Conservation (phyloP, 92 coral and sea anemone species). For the Epizoanthus illoricatus region DNA sequence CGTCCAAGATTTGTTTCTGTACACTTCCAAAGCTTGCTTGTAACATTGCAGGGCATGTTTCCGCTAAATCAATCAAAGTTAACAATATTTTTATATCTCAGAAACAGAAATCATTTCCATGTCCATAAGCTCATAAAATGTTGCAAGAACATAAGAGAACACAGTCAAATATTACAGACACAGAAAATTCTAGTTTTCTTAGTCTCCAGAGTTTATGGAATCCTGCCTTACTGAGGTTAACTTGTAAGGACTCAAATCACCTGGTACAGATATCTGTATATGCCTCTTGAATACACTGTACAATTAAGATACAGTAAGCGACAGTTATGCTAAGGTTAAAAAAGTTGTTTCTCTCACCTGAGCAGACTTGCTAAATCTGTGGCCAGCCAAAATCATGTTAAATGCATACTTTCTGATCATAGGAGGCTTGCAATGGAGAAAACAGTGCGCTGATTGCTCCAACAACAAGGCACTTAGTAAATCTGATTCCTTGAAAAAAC, state of each 20-base stretch:
- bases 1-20: conserved; percentile 85
- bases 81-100: not conserved
- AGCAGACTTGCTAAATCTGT: conserved; percentile 92
- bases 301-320: too few relatives aligned
- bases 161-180: too few relatives aligned
- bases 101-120: too few relatives aligned
- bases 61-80: conserved; percentile 54
- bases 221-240: not conserved
- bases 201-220: not conserved
- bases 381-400: conserved; percentile 97
- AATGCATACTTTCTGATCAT: conserved; percentile 97
- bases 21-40: conserved; percentile 81
- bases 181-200: not conserved
- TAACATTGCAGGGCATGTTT: conserved; percentile 93
- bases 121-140: too few relatives aligned
- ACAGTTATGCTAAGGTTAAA: not conserved
- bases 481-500: conserved; percentile 79
- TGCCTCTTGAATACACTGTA: too few relatives aligned
- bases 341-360: conserved; percentile 60
- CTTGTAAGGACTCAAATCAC: too few relatives aligned
- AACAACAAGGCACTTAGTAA: conserved; percentile 90
- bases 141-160: too few relatives aligned
- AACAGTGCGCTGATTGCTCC: conserved; percentile 97
- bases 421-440: conserved; percentile 80
- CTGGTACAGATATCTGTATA: too few relatives aligned